Percentiles rank a stretch among this genome's conserved stretches.
Conservation (phyloP, 2,797 vertebrate species). For the Enteromius radiatus region DNA sequence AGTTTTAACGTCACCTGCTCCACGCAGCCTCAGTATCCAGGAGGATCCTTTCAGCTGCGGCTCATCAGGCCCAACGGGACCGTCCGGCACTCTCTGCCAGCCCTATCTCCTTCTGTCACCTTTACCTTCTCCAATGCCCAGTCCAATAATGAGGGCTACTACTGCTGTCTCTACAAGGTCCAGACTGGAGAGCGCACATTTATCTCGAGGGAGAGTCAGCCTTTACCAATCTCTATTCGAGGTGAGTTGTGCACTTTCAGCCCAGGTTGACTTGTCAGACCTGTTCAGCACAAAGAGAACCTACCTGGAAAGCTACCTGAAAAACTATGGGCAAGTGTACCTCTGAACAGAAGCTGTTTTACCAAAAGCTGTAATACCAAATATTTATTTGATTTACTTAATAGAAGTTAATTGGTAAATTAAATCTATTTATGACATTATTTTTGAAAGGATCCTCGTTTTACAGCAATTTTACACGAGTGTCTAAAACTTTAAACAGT, state of each 20-base stretch:
- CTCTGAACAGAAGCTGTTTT: no score
- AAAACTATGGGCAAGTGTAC: no score
- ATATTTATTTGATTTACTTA: no score
- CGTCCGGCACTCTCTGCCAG: slow-evolving; percentile 77
- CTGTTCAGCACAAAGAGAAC: no score
- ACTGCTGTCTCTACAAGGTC: slow-evolving; percentile 80
- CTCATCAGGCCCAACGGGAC: slow-evolving; percentile 79
- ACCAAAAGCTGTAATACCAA: no score
- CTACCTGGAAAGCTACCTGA: no score
- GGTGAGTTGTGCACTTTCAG: slow-evolving; percentile 63
- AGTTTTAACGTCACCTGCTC: slow-evolving; percentile 81
- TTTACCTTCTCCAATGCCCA: slow-evolving; percentile 79
- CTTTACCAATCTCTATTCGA: slow-evolving; percentile 79
- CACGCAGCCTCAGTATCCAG: slow-evolving; percentile 74
- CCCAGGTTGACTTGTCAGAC: not conserved
- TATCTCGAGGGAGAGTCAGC: slow-evolving; percentile 80
- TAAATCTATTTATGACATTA: no score
- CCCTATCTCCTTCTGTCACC: slow-evolving; percentile 71
- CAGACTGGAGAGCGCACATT: slow-evolving; percentile 79
- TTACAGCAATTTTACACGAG: no score
- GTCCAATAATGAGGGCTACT: slow-evolving; percentile 80
- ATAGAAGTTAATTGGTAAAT: no score
- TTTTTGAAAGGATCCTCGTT: no score
- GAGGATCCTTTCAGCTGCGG: slow-evolving; percentile 80
- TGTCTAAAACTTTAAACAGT: no score